phyloP scores from a whole-genome alignment of 2,888 invertebrate species.

The Thymelicus acteon region DNA sequence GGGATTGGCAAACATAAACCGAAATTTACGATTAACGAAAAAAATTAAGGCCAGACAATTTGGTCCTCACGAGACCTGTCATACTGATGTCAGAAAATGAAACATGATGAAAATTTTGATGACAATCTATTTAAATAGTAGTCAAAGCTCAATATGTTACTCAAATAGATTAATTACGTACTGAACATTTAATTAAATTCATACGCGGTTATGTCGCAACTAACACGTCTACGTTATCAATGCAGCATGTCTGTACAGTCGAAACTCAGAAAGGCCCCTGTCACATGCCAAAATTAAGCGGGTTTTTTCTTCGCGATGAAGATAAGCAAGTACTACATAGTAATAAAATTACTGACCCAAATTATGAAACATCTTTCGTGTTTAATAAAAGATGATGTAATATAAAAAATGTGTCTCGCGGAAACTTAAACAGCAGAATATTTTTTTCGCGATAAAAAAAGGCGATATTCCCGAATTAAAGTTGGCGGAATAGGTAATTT shows the following conservation, averaged over 20 bases:
- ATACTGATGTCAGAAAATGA: background rate
- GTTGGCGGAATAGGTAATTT: background rate
- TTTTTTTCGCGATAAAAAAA: background rate
- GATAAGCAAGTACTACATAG: conserved; percentile 11
- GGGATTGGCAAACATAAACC: conserved; percentile 25
- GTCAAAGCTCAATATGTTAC: no score
- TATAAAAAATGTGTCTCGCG: background rate
- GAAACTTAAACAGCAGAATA: background rate
- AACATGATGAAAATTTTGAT: background rate
- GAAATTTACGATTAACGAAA: conserved; percentile 24
- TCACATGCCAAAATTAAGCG: conserved; percentile 21
- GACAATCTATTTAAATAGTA: background rate
- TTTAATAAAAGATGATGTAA: background rate
- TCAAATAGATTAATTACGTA: background rate
- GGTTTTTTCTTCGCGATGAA: background rate
- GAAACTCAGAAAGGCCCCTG: conserved; percentile 21
- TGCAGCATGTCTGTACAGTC: conserved; percentile 25
- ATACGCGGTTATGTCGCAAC: conserved; percentile 16
- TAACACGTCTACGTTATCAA: conserved; percentile 29
- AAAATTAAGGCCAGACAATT: conserved; percentile 5
- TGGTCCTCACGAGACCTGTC: background rate
- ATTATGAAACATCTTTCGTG: background rate
- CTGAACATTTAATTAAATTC: conserved; percentile 2
- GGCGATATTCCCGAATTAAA: background rate
- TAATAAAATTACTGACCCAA: background rate